These are phyloP conservation scores for Mesitornis unicolor DNA, from an alignment of 2,113 vertebrate species.

Conservation along the genomic window DNA sequence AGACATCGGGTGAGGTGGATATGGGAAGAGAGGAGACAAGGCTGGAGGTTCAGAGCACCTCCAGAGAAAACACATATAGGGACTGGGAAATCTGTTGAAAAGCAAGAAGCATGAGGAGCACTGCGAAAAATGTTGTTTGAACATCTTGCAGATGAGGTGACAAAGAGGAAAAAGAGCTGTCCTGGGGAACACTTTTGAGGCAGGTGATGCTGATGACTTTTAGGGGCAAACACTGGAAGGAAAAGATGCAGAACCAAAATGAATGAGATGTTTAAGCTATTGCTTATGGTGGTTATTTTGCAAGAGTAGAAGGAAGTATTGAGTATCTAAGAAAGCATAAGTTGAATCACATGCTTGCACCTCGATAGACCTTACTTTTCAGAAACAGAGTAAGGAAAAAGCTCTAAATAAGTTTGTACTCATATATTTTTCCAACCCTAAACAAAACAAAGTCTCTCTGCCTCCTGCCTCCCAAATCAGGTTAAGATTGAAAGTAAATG, in stretches of 20 bases:
- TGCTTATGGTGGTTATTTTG: background rate
- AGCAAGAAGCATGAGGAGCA: background rate
- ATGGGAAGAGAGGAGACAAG: background rate
- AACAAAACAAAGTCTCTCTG: background rate
- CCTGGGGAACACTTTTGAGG: background rate
- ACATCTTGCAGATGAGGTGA: background rate
- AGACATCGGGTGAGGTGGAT: background rate
- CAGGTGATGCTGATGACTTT: background rate
- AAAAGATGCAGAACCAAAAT: background rate
- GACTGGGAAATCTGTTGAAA: background rate
- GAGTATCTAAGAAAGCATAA: background rate
- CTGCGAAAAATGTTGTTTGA: background rate
- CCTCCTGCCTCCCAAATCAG: background rate
- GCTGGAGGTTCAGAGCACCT: background rate
- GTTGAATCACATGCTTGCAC: background rate
- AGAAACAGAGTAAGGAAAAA: background rate
- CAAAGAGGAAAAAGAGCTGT: background rate
- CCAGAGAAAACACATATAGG: background rate
- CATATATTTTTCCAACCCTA: background rate
- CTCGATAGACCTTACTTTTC: background rate
- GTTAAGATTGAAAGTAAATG: background rate
- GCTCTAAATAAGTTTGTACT: background rate
- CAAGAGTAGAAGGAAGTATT: background rate
- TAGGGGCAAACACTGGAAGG: background rate
- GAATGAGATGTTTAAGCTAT: background rate